phyloP scores from a whole-genome alignment of 2,113 vertebrate species.

The Microtus montanus region DNA sequence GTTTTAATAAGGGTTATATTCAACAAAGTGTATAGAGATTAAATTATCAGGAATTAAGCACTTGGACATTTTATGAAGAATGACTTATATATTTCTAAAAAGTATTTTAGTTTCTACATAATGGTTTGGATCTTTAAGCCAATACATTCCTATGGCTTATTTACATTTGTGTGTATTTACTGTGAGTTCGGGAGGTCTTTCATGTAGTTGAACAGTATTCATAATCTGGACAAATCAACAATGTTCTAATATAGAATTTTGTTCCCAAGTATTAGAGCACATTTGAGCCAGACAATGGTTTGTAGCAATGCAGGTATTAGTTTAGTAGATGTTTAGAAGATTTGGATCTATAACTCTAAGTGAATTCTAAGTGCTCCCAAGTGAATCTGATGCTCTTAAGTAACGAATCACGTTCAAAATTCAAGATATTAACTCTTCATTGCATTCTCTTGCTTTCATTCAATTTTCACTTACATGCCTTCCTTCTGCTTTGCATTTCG shows the following conservation, averaged over 20 bases:
- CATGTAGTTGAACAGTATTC: neutral
- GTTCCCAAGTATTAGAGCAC: neutral
- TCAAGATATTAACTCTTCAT: neutral
- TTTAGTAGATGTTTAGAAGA: neutral
- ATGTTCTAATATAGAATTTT: neutral
- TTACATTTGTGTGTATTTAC: neutral
- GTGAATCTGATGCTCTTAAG: neutral
- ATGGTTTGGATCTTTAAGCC: neutral
- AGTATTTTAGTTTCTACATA: neutral
- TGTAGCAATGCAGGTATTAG: conserved; percentile 1
- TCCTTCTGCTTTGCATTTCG: neutral
- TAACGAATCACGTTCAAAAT: neutral
- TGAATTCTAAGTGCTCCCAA: neutral
- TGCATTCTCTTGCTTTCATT: neutral
- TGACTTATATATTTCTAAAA: neutral
- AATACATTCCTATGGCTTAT: accelerated
- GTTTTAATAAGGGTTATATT: neutral
- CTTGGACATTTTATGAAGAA: neutral
- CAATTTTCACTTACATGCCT: neutral
- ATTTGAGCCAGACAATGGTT: neutral
- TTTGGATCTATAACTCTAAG: neutral
- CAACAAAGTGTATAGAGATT: neutral
- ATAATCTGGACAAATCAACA: conserved; percentile 3
- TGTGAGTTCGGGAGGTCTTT: neutral
- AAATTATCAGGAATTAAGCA: neutral